phyloP scores from a whole-genome alignment of 37 sponge, comb jelly and placozoan genomes.

The Halisarca cf. caerulea region DNA sequence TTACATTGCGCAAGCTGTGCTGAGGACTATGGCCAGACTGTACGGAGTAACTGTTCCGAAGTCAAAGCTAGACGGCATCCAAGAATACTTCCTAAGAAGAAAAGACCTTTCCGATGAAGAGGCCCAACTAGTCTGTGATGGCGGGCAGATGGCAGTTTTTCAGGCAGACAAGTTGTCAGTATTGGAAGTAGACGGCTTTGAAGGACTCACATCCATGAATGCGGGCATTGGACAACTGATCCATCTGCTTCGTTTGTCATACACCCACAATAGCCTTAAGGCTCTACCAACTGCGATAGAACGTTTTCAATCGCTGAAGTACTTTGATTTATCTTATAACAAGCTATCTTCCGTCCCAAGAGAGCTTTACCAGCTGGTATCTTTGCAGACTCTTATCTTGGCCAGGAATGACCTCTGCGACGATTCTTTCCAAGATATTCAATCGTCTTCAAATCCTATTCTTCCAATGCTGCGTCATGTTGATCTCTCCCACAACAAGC shows the following conservation, averaged over 20 bases:
- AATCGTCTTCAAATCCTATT: background rate
- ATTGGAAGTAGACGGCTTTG: conserved; percentile 63
- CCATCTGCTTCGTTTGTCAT: conserved; percentile 48
- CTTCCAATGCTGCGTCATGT: conserved; percentile 69
- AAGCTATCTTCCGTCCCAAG: conserved; percentile 55
- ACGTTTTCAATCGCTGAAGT: conserved; percentile 43
- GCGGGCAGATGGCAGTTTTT: background rate
- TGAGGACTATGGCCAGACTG: background rate
- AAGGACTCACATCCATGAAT: conserved; percentile 22
- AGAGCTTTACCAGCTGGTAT: conserved; percentile 45
- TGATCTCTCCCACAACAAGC: conserved; percentile 56
- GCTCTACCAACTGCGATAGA: conserved; percentile 61
- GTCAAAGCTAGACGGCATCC: background rate
- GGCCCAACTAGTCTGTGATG: background rate
- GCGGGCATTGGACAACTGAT: conserved; percentile 43
- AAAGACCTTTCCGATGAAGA: background rate
- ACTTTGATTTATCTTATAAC: conserved; percentile 76
- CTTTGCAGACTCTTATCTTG: conserved; percentile 67
- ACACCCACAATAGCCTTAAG: conserved; percentile 47
- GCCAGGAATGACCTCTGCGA: conserved; percentile 55
- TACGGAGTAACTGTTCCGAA: background rate
- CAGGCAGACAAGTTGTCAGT: background rate
- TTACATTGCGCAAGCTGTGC: background rate
- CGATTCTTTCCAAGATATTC: conserved; percentile 55
- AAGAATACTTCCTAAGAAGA: background rate